Conservation (phyloP, 1,140 invertebrate species). For the Phthorimaea operculella region DNA sequence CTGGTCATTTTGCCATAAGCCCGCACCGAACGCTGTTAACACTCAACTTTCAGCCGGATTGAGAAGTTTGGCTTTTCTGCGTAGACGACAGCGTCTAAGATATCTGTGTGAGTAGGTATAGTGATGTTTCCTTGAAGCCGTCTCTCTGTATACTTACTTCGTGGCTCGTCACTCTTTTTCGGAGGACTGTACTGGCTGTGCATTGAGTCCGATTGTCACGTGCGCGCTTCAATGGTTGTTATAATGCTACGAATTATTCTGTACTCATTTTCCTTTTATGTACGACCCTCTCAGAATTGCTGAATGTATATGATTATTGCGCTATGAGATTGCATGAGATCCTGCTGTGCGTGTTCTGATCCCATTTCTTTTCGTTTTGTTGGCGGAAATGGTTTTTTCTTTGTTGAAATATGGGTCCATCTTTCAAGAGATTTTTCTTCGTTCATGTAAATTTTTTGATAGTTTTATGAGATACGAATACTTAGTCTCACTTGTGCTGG, state of each 20-base stretch:
- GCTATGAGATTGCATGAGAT: neutral
- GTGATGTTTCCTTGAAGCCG: no score
- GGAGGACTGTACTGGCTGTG: neutral
- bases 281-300: neutral
- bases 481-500: no score
- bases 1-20: no score
- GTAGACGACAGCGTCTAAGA: no score
- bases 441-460: no score
- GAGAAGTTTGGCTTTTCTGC: no score
- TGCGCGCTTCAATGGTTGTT: constrained; percentile 2
- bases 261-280: constrained; percentile 4
- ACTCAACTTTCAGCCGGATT: no score
- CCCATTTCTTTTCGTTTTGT: neutral
- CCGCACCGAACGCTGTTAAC: no score
- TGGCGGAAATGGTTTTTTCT: neutral
- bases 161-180: neutral
- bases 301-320: neutral
- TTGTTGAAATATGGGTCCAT: neutral
- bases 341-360: constrained; percentile 1
- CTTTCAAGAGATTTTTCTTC: neutral
- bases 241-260: constrained; percentile 6
- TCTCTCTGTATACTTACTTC: no score
- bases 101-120: no score
- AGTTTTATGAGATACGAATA: no score
- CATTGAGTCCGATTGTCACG: constrained; percentile 5